Evolutionary conservation across 1,140 invertebrate genomes (phyloP).

Genomic region (Atta colombica): DNA sequence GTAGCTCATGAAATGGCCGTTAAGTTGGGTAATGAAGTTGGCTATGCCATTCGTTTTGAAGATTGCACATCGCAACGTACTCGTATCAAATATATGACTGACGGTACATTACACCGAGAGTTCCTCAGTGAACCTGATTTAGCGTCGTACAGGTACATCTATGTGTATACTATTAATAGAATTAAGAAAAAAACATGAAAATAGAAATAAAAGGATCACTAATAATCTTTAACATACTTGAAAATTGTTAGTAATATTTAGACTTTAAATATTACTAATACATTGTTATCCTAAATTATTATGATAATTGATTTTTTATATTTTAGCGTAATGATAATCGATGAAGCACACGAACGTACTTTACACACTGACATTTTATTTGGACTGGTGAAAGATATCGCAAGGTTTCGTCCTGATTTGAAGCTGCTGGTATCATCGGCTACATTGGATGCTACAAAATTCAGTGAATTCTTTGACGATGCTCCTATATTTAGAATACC

Average conservation of each 20-base stretch:
- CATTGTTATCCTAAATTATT: constrained; percentile 1
- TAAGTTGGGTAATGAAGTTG: constrained; percentile 99
- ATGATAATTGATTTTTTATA: constrained; percentile 58
- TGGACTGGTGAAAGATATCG: constrained; percentile 99
- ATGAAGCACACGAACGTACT: constrained; percentile 99
- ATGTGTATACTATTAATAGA: constrained; percentile 10
- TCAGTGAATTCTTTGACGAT: constrained; percentile 99
- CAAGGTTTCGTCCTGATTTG: constrained; percentile 96
- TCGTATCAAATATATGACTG: constrained; percentile 99
- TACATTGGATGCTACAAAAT: constrained; percentile 99
- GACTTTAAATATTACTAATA: background rate
- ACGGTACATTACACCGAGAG: constrained; percentile 98
- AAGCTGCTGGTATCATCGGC: constrained; percentile 99
- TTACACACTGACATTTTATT: constrained; percentile 99
- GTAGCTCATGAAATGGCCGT: constrained; percentile 99
- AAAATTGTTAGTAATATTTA: background rate
- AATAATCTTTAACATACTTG: background rate
- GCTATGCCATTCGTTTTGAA: constrained; percentile 99
- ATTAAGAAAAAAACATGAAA: background rate
- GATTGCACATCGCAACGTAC: constrained; percentile 99
- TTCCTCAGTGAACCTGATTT: constrained; percentile 99
- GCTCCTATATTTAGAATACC: constrained; percentile 99
- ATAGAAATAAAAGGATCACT: constrained; percentile 30
- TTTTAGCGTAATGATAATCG: constrained; percentile 98
- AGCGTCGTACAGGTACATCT: constrained; percentile 91